These are phyloP conservation scores for Malacoraja senta DNA, from an alignment of 2,797 vertebrate genomes.

Conservation along the genomic window DNA sequence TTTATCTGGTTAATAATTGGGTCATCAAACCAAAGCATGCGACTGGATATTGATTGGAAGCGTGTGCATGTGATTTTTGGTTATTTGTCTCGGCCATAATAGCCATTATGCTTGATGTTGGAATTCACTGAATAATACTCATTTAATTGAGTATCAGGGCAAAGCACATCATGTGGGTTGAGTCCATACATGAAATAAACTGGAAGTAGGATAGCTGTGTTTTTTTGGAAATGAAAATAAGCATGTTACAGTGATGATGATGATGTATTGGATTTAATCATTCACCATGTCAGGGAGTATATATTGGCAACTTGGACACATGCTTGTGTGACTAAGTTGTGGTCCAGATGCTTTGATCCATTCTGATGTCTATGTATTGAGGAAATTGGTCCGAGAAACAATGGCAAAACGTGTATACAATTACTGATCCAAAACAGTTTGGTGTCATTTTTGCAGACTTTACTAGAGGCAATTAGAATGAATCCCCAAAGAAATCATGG, in stretches of 20 bases:
- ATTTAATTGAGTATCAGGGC: not conserved
- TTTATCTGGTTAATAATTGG: not conserved
- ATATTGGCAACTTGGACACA: not conserved
- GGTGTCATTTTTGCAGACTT: not conserved
- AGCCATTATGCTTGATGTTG: not conserved
- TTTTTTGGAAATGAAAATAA: not conserved
- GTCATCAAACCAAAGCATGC: not conserved
- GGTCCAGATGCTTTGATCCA: not conserved
- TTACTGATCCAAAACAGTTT: not conserved
- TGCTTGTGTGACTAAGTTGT: not conserved
- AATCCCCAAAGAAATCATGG: not conserved
- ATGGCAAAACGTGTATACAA: not conserved
- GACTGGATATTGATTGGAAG: not conserved
- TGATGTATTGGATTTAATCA: not conserved
- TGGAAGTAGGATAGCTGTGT: not conserved
- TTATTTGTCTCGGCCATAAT: not conserved
- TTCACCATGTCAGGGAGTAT: not conserved
- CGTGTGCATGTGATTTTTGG: not conserved
- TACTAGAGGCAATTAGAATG: not conserved
- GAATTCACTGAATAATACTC: not conserved
- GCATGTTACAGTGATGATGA: not conserved
- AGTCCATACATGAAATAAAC: not conserved
- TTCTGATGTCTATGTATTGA: not conserved
- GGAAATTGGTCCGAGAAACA: not conserved
- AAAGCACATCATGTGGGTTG: no score